A percentile compares a stretch with the other conserved stretches of the same genome.
Evolutionary conservation across 2,113 vertebrate genomes (phyloP).

Genomic region (Psilopsiagon aymara): DNA sequence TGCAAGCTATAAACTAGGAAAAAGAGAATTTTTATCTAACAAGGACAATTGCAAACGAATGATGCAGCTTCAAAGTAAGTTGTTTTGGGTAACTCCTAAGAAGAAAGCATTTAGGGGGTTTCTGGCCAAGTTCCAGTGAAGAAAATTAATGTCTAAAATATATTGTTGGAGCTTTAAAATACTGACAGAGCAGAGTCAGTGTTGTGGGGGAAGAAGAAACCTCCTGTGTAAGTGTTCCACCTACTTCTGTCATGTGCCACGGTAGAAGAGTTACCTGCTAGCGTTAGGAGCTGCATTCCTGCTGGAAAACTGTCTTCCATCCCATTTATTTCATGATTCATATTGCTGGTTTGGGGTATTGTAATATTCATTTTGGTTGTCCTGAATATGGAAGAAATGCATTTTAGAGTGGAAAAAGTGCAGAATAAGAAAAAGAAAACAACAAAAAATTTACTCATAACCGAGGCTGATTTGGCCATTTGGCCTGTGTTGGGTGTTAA

Average conservation of each 20-base stretch:
- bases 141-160: background rate
- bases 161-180: background rate
- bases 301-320: background rate
- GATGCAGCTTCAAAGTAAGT: background rate
- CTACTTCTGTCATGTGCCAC: background rate
- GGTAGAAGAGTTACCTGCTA: background rate
- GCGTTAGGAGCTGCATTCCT: background rate
- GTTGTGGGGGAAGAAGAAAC: background rate
- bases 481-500: background rate
- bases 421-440: background rate
- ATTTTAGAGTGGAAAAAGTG: background rate
- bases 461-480: background rate
- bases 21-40: background rate
- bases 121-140: background rate
- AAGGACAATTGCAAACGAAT: background rate
- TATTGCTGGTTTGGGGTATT: background rate
- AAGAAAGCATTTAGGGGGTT: background rate
- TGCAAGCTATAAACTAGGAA: background rate
- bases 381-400: background rate
- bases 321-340: background rate
- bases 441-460: accelerated
- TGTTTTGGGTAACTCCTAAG: background rate
- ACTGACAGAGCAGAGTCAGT: background rate
- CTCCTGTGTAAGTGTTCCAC: background rate
- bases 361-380: background rate